These are phyloP conservation scores for Cassiopea andromeda DNA, from an alignment of 30 jellyfish, hydroid and myxozoan species.

Conservation along the genomic window DNA sequence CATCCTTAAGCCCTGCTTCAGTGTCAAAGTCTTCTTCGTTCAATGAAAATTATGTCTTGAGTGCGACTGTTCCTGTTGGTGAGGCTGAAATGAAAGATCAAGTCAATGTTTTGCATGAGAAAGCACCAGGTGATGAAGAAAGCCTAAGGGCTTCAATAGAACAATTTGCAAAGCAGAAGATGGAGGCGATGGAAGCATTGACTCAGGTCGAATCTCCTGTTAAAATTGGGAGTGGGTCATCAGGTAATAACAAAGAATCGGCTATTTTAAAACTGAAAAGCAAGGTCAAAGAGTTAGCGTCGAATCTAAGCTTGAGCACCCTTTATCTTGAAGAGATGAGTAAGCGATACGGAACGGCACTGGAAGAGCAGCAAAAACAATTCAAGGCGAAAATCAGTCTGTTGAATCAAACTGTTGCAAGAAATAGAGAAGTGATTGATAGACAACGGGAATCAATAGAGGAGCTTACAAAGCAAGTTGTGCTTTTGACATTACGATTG, in stretches of 20 bases:
- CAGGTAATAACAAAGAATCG: constrained; percentile 95
- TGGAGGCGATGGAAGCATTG: background rate
- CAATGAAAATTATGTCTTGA: background rate
- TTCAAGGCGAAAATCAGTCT: constrained; percentile 66
- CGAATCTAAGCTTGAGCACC: constrained; percentile 91
- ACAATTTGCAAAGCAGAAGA: constrained; percentile 3
- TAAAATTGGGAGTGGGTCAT: constrained; percentile 69
- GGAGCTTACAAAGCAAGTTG: constrained; percentile 63
- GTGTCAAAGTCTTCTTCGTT: constrained; percentile 14
- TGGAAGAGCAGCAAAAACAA: constrained; percentile 89
- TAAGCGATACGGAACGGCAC: constrained; percentile 88
- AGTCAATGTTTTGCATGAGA: background rate
- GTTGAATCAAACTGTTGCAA: constrained; percentile 59
- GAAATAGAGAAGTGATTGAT: constrained; percentile 33
- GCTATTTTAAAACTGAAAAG: constrained; percentile 86
- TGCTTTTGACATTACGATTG: constrained; percentile 33
- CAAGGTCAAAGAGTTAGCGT: constrained; percentile 83
- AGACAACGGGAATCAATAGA: constrained; percentile 51
- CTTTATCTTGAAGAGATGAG: constrained; percentile 97
- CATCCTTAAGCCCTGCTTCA: constrained; percentile 41
- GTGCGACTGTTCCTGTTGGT: constrained; percentile 22
- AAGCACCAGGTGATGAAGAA: background rate
- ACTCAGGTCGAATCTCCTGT: constrained; percentile 17
- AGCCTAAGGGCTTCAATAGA: constrained; percentile 9
- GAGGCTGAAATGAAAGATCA: background rate